Evolutionary conservation across 2,888 invertebrate genomes (phyloP).

Genomic region (Ditylenchus weischeri): DNA sequence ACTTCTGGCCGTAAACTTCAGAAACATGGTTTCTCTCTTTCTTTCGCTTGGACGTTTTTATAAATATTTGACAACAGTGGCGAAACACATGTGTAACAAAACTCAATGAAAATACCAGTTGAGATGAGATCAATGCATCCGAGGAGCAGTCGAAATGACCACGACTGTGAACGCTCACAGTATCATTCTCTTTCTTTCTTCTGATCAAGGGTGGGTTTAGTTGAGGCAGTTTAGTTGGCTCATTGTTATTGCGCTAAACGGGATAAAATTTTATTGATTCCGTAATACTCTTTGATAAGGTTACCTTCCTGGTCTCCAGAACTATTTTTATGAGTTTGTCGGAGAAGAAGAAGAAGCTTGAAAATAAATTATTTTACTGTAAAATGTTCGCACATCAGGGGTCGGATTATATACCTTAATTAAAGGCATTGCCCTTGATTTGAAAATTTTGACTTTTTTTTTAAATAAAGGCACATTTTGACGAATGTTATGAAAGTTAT

Average conservation of each 20-base stretch:
- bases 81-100: neutral
- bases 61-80: too few species aligned
- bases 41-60: too few species aligned
- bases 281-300: neutral
- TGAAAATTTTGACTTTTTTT: too few species aligned
- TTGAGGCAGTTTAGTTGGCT: conserved; percentile 25
- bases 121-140: conserved; percentile 17
- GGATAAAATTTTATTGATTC: too few species aligned
- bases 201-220: conserved; percentile 13
- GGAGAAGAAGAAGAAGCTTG: conserved; percentile 63
- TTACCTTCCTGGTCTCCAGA: conserved; percentile 60
- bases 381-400: too few species aligned
- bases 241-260: conserved; percentile 26
- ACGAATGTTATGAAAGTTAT: too few species aligned
- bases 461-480: too few species aligned
- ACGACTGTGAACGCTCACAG: neutral
- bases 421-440: too few species aligned
- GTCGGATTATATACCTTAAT: too few species aligned
- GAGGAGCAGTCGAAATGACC: conserved; percentile 25
- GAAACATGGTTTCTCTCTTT: too few species aligned
- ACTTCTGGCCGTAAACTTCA: too few species aligned
- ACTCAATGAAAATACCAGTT: neutral
- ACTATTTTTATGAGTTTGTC: conserved; percentile 66
- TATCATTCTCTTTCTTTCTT: conserved; percentile 22
- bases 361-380: too few species aligned